Percentiles rank a stretch among this genome's conserved stretches.
Conservation (phyloP, 2,113 vertebrate species). For the Pedionomus torquatus region DNA sequence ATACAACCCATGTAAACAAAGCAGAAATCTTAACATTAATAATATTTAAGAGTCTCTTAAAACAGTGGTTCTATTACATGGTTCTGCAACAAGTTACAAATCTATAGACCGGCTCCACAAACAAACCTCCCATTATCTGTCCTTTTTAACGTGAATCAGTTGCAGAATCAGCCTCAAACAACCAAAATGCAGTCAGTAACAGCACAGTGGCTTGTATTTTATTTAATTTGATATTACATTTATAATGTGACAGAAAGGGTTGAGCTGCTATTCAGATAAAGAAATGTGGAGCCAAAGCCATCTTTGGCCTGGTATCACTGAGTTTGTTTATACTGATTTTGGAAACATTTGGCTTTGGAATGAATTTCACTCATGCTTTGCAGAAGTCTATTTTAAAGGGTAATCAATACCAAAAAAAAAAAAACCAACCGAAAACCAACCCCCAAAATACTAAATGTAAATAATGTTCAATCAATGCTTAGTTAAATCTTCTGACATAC, state of each 20-base stretch:
- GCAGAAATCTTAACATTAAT: not conserved
- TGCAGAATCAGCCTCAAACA: not conserved
- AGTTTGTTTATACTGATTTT: not conserved
- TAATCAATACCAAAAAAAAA: not conserved
- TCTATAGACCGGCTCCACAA: not conserved
- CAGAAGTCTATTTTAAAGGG: not conserved
- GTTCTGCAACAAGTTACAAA: not conserved
- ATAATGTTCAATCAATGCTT: not conserved
- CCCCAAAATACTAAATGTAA: not conserved
- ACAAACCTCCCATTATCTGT: not conserved
- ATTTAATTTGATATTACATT: not conserved
- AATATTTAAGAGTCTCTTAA: not conserved
- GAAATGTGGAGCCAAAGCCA: not conserved
- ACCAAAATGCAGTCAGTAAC: not conserved
- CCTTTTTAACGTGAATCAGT: not conserved
- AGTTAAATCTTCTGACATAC: not conserved
- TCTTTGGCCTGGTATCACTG: not conserved
- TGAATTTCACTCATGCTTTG: not conserved
- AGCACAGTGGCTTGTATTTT: not conserved
- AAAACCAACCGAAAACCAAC: not conserved
- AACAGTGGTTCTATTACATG: not conserved
- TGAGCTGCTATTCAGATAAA: not conserved
- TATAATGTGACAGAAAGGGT: not conserved
- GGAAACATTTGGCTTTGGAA: not conserved
- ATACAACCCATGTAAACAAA: not conserved